Evolutionary conservation across 2,113 vertebrate genomes (phyloP).

Genomic region (Hucho hucho): DNA sequence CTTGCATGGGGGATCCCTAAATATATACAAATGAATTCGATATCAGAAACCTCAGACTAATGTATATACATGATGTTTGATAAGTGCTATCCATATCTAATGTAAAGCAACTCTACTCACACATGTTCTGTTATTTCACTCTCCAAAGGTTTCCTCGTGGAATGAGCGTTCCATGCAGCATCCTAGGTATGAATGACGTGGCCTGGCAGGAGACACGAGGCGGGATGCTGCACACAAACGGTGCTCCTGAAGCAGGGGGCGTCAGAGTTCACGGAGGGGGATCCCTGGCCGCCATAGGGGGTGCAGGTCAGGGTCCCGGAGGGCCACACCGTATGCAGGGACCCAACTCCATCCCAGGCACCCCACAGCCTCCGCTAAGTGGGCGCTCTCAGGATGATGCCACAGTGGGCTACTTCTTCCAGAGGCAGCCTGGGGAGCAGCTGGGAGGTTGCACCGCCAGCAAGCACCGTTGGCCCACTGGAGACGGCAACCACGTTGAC

Average conservation of each 20-base stretch:
- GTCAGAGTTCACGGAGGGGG: constrained; percentile 59
- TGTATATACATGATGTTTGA: too few species aligned
- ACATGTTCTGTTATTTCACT: neutral
- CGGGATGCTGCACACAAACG: constrained; percentile 72
- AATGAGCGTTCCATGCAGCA: constrained; percentile 80
- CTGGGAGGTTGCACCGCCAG: constrained; percentile 64
- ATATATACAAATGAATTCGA: too few species aligned
- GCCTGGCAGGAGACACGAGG: constrained; percentile 79
- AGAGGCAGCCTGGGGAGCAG: constrained; percentile 73
- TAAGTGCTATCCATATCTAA: too few species aligned
- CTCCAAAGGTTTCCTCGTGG: constrained; percentile 66
- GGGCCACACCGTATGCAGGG: constrained; percentile 58
- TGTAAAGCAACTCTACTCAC: too few species aligned
- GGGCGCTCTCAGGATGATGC: constrained; percentile 70
- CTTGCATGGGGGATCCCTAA: too few species aligned
- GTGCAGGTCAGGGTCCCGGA: constrained; percentile 54
- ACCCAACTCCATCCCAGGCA: constrained; percentile 50
- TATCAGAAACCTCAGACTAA: too few species aligned
- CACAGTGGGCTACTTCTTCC: constrained; percentile 75
- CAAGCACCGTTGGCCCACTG: constrained; percentile 72
- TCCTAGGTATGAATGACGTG: constrained; percentile 82
- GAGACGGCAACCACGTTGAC: constrained; percentile 61
- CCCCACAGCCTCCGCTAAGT: constrained; percentile 66
- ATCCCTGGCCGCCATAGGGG: constrained; percentile 60
- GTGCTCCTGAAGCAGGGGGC: constrained; percentile 66